Base-by-base conservation (phyloP, 2,797 vertebrate genomes). In the Sandelia bainsii region DNA sequence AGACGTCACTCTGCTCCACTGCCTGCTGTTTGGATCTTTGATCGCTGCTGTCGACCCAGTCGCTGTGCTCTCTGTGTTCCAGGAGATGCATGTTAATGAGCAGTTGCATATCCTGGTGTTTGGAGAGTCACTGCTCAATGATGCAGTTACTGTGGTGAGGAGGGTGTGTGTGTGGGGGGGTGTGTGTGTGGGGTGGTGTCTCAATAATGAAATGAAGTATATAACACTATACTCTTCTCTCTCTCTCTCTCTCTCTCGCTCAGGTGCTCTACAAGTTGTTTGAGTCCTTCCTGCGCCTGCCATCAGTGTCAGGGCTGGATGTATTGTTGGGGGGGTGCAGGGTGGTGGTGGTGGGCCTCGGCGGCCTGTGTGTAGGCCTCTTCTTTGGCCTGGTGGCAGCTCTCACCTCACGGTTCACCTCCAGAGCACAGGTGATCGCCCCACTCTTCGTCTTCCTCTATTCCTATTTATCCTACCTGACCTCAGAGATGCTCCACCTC, bases 31-130 rank as follows among this genome's bases (percentile, higher is more conserved):
- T 0, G 92, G 95, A 29, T 96, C 94, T 56, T 90, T 97, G 78
- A 96, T 97, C 0, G 93, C 95, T 0, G 94, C 95, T 0, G 95
- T 96, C 34, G 95, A 96, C 20, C 95, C 96, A 0, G 95, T 96
- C 72, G 94, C 95, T 0, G 95, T 96, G 71, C 87, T 97, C 0
- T 95, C 95, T 0, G 95, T 96, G 46, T 96, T 96, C 8, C 95
- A 97, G 78, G 95, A 97, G 92, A 97, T 97, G 81, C 95, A 96
- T 0, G 95, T 96, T 39, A 97, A 97, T 0, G 95, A 96, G 50
- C 96, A 96, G 82, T 92, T 96, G 16, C 94, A 96, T 67, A 95
- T 96, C 75, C 64, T 97, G 87, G 94, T 97, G 66, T 96, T 97
- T 0, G 95, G 95, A 5, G 96, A 96, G 65, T 97, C 95, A 0